Conservation (phyloP, 2,113 vertebrate genomes). For the Emydura subglobosa region DNA sequence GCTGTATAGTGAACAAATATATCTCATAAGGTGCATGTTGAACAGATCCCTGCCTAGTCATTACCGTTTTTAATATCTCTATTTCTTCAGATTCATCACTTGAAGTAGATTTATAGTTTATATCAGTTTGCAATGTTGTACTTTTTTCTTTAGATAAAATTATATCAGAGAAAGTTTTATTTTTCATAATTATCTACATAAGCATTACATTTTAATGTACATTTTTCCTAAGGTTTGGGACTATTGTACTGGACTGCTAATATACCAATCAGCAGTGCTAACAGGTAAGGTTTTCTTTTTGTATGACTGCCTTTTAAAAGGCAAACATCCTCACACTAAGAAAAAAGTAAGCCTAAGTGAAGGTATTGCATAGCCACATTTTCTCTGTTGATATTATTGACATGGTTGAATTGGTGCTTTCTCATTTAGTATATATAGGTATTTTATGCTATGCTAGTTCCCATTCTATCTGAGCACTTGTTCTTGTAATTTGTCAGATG, state of each 20-base stretch:
- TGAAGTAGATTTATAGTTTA: background rate
- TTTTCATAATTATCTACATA: background rate
- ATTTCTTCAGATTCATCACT: background rate
- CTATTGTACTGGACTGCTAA: conserved; percentile 68
- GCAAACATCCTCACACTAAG: background rate
- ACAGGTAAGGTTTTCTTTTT: conserved; percentile 78
- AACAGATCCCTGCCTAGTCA: background rate
- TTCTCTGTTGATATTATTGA: background rate
- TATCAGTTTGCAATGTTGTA: background rate
- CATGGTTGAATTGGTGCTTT: background rate
- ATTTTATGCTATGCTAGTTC: background rate
- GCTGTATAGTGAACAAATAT: background rate
- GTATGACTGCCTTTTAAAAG: background rate
- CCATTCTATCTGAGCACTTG: background rate
- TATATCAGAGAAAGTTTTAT: background rate
- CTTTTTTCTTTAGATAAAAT: background rate
- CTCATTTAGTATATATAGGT: background rate
- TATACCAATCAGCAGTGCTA: conserved; percentile 87
- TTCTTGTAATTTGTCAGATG: background rate
- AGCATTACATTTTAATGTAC: background rate
- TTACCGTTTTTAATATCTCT: background rate
- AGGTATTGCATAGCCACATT: background rate
- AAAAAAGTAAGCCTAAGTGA: background rate
- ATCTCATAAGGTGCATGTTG: background rate
- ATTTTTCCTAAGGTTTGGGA: conserved; percentile 86